phyloP scores from a whole-genome alignment of 2,888 invertebrate genomes.

The Congeria kusceri region DNA sequence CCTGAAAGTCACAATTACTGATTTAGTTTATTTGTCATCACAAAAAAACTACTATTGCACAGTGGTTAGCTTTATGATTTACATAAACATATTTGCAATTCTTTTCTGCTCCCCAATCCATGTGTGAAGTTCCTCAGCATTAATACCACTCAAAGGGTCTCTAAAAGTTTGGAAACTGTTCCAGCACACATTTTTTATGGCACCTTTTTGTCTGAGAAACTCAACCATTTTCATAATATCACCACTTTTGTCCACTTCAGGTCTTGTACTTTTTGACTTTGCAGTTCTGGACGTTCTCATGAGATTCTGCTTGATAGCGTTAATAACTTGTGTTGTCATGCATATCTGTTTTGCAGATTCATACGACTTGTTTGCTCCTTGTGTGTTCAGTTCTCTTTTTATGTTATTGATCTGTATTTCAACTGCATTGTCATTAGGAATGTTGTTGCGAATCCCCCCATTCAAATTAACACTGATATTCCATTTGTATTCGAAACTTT shows the following conservation, averaged over 20 bases:
- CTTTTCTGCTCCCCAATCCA: slow-evolving; percentile 38
- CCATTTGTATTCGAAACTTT: slow-evolving; percentile 30
- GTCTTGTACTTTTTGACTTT: slow-evolving; percentile 19
- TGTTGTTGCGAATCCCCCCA: slow-evolving; percentile 24
- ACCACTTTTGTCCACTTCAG: slow-evolving; percentile 20
- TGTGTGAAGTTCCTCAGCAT: slow-evolving; percentile 18
- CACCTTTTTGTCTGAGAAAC: slow-evolving; percentile 20
- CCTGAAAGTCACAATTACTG: too few relatives aligned
- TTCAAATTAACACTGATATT: slow-evolving; percentile 34
- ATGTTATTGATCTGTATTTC: slow-evolving; percentile 38
- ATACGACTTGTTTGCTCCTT: slow-evolving; percentile 39
- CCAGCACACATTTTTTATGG: slow-evolving; percentile 19
- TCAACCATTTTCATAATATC: slow-evolving; percentile 21
- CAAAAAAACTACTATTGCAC: too few relatives aligned
- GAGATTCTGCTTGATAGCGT: slow-evolving; percentile 31
- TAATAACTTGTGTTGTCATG: slow-evolving; percentile 38
- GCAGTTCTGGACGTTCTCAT: slow-evolving; percentile 20
- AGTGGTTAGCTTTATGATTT: too few relatives aligned
- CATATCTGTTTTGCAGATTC: slow-evolving; percentile 25
- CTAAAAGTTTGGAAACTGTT: too few relatives aligned
- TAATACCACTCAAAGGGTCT: too few relatives aligned
- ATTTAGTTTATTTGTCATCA: too few relatives aligned
- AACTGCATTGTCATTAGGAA: slow-evolving; percentile 44
- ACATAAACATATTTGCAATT: slow-evolving; percentile 28
- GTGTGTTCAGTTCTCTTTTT: slow-evolving; percentile 28